phyloP scores from a whole-genome alignment of 2,797 vertebrate species.

The Rhyacichthys aspro region DNA sequence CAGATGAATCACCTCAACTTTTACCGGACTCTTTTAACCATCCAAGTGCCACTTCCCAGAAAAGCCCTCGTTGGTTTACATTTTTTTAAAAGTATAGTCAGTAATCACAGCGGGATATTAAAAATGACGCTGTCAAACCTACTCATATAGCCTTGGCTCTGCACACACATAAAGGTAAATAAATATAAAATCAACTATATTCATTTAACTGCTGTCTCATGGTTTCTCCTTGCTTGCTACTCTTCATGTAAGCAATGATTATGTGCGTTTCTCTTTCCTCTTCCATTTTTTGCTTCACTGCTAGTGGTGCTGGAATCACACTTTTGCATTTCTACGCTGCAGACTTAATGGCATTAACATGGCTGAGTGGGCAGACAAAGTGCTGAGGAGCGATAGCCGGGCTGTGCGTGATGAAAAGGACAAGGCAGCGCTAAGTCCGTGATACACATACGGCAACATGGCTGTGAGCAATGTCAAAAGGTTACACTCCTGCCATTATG shows the following conservation, averaged over 20 bases:
- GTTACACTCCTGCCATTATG: slow-evolving; percentile 12
- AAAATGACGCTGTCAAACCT: slow-evolving; percentile 27
- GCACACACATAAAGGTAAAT: no score
- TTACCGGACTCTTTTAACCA: slow-evolving; percentile 28
- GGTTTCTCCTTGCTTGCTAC: not conserved
- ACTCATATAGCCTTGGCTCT: no score
- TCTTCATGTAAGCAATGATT: no score
- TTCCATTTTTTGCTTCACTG: slow-evolving; percentile 6
- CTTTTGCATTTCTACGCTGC: slow-evolving; percentile 16
- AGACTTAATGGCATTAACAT: slow-evolving; percentile 52
- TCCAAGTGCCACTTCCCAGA: slow-evolving; percentile 34
- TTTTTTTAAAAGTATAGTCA: no score
- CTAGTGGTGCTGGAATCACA: slow-evolving; percentile 9
- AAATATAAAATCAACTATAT: no score
- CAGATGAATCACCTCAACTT: slow-evolving; percentile 57
- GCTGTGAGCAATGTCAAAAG: slow-evolving; percentile 40
- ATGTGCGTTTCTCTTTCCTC: not conserved
- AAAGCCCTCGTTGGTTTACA: slow-evolving; percentile 38
- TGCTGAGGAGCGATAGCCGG: slow-evolving; percentile 37
- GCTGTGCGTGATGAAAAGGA: slow-evolving; percentile 33
- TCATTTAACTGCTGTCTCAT: no score
- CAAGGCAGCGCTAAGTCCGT: slow-evolving; percentile 22
- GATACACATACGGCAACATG: slow-evolving; percentile 33
- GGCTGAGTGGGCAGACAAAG: slow-evolving; percentile 55
- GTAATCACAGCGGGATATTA: no score